Evolutionary conservation across 2,113 vertebrate genomes (phyloP), one percentile per base, ranked within the genome.

Genomic region (Pelvicachromis taeniatus): DNA sequence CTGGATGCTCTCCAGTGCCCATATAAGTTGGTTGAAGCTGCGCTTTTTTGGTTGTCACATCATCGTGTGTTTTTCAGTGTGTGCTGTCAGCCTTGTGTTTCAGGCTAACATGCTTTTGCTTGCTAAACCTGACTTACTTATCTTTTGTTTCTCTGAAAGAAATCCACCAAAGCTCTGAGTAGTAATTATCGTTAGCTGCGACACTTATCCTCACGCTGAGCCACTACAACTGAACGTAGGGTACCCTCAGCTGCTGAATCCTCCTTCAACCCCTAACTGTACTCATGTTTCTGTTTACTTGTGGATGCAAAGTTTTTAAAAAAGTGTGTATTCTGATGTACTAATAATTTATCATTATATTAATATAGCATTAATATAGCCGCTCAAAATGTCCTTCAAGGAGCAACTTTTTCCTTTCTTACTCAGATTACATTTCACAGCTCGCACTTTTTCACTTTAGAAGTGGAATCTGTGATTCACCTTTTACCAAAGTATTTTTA

Each of bases 111-210:
- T 12, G 40, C 10, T 40, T 40, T 40, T 40, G 38, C 38, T 40
- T 40, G 38, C 38, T 11, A 4, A 42, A 11, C 40, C 4, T 42
- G 40, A 42, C 11, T 42, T 11, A 12, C 11, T 42, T 42, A 42
- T 42, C 11, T 19, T 63, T 63, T 63, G 59, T n/a, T 35, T 63
- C 31, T 63, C 59, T 21, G 1, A 1, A 23, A 38, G 29, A 11
- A 2, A 0, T 42, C 59, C 40, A 7, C 35, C 35, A 40, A 21
- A 0, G 61, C 35, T 68, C 21, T 68, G n/a, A 1, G n/a, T 42
- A 0, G 3, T 23, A 42, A 68, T 68, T 14, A 40, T 63, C 42
- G 63, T 40, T 42, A 0, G 63, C 23, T 16, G n/a, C 9, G 38
- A 16, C 11, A 23, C 38, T 45, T 45, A 16, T 42, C 63, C 63